A percentile compares a stretch with the other conserved stretches of the same genome.
These are phyloP conservation scores for Silurus asotus DNA, from an alignment of 2,113 vertebrate species.

Conservation along the genomic window DNA sequence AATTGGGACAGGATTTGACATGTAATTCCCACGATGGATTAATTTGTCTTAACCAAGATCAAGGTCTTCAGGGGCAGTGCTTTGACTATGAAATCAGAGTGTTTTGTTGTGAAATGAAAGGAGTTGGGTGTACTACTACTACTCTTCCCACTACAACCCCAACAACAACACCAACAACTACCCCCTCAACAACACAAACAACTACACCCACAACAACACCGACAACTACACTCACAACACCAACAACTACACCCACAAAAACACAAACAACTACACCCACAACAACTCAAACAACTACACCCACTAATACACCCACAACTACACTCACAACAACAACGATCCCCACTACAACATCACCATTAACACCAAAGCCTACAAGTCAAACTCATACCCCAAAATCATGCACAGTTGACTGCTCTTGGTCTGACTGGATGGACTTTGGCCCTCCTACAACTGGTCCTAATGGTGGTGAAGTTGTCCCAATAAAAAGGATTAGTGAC, in stretches of 20 bases:
- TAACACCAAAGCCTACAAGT: not conserved
- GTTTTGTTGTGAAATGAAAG: no score
- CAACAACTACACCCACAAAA: constrained; percentile 4
- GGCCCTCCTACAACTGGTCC: constrained; percentile 33
- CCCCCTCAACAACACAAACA: not conserved
- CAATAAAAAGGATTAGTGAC: constrained; percentile 29
- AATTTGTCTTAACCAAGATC: constrained; percentile 58
- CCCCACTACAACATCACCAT: not conserved
- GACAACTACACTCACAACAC: not conserved
- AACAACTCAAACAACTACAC: not conserved
- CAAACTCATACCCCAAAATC: not conserved
- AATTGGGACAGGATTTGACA: constrained; percentile 55
- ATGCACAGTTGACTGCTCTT: constrained; percentile 13
- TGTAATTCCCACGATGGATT: constrained; percentile 44
- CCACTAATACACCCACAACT: not conserved
- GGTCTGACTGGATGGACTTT: constrained; percentile 45
- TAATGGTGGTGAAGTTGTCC: constrained; percentile 43
- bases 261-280: not conserved
- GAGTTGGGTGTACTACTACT: not conserved
- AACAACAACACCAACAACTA: not conserved
- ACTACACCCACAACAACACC: constrained; percentile 10
- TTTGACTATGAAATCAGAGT: constrained; percentile 54
- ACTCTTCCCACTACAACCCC: not conserved
- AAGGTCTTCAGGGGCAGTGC: constrained; percentile 51
- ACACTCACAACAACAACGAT: not conserved